Evolutionary conservation across 2,797 vertebrate genomes (phyloP), one percentile per base, ranked within the genome.

Genomic region (Melopsittacus undulatus): DNA sequence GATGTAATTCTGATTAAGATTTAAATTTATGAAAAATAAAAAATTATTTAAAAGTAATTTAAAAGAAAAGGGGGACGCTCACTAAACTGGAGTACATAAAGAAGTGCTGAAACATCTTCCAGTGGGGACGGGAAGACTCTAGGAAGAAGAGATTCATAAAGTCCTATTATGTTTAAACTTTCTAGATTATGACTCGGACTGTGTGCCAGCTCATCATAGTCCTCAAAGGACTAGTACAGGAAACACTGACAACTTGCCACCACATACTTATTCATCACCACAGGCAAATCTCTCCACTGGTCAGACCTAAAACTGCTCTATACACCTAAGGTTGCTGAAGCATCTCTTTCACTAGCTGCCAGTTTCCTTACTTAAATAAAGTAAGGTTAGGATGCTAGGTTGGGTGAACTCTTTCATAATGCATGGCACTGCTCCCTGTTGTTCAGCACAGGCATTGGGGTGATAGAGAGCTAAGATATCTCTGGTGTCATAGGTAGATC

Each of bases 401-500:
- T 59, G 51, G 1, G 2, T 63, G 54, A 63, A 3, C 4, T 3
- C 2, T 36, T 49, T 70, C 13, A 3, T 19, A 34, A 30, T 0
- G 3, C 20, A 57, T 64, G 77, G 14, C 38, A 57, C 13, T 22
- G 7, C 26, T 63, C n/a, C 48, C 36, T 3, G 5, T 12, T 4
- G 2, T 13, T 54, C 2, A 3, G 19, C 1, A 1, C 22, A 23
- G 29, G 9, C 4, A 18, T 74, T n/a, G 24, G 13, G n/a, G 6
- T 5, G 11, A 11, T 10, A 22, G 34, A 34, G 26, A 14, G 19
- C 42, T 61, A 12, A 42, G 19, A 30, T 5, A 4, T 3, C 12
- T 13, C 5, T 9, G 13, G 9, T 34, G 38, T 20, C 9, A 3
- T 26, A 64, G 40, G 16, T 40, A 73, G 79, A 63, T 32, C 38